phyloP scores from a whole-genome alignment of 2,888 invertebrate species.

The Artemia sp. region DNA sequence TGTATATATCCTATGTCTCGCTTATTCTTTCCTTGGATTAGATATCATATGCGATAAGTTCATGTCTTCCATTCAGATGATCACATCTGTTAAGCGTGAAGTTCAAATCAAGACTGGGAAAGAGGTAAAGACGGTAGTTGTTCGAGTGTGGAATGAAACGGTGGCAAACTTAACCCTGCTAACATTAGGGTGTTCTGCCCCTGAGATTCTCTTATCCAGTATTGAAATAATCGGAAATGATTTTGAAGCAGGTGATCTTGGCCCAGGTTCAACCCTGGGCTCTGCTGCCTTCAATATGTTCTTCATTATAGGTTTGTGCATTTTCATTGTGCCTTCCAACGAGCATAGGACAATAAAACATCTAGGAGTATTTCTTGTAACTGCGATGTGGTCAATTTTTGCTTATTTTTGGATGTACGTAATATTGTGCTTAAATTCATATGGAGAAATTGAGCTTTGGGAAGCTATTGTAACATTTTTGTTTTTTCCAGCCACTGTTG shows the following conservation, averaged over 20 bases:
- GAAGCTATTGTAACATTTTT: conserved; percentile 85
- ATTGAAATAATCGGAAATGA: conserved; percentile 93
- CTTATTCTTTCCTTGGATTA: conserved; percentile 94
- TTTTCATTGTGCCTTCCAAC: conserved; percentile 71
- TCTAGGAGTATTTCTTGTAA: conserved; percentile 88
- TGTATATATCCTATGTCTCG: conserved; percentile 69
- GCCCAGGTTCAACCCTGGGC: conserved; percentile 95
- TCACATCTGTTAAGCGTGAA: conserved; percentile 91
- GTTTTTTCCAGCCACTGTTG: conserved; percentile 89
- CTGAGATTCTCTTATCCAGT: conserved; percentile 89
- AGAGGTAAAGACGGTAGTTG: conserved; percentile 73
- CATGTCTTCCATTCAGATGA: conserved; percentile 98
- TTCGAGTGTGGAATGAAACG: conserved; percentile 97
- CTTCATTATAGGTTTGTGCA: conserved; percentile 88
- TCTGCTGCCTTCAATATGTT: conserved; percentile 97
- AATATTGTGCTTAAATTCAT: conserved; percentile 72
- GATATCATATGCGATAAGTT: conserved; percentile 97
- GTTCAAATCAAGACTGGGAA: conserved; percentile 60
- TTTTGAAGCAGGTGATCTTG: conserved; percentile 88
- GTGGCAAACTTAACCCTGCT: conserved; percentile 95
- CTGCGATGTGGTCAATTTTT: conserved; percentile 91
- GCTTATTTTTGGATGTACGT: conserved; percentile 97
- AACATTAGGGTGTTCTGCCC: conserved; percentile 96
- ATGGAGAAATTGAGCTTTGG: conserved; percentile 86
- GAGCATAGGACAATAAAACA: conserved; percentile 64